Evolutionary conservation across 2,888 invertebrate species (phyloP), one percentile per base, ranked within the genome.

Genomic region (Scaptomyza tumidula): DNA sequence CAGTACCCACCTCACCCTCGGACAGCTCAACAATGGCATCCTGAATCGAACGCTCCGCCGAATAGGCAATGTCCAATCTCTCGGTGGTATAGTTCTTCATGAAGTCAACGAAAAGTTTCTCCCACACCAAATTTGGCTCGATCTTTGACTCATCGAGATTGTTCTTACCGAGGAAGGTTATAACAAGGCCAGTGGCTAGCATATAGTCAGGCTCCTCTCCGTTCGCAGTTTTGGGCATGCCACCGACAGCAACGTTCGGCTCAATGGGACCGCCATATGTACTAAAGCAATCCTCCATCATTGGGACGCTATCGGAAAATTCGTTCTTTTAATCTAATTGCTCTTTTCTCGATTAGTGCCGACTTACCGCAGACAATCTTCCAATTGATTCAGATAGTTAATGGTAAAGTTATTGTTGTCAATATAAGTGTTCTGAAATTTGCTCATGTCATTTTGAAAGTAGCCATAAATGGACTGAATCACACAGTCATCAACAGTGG

Each of bases 11-110:
- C 93, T 99, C 99, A 0, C 97, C 97, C 69, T 94, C 93, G n/a
- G 98, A 97, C 61, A 98, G 95, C 55, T 98, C 93, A 70, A 95
- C 94, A 29, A 99, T 94, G 91, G 98, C 98, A 92, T 99, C 99
- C 93, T 98, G 95, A 55, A 98, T 95, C 0, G 98, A 98, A 62
- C 97, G 93, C 92, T 98, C 97, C 0, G 96, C 93, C n/a, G 93
- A 94, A 88, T 93, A 97, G 14, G 96, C 95, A 2, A 97, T 93
- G 33, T 95, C 94, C 88, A 97, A 93, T 1, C 93, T 93, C 9
- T 90, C 87, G 54, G 78, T 91, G 7, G 48, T 90, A 74, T 94
- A 94, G 71, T 94, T 92, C 83, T 94, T 93, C 93, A 97, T 91
- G 60, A 96, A 94, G 43, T 95, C 93, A 7, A 97, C 90, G 89